These are phyloP conservation scores for Acanthurus tractus DNA, from an alignment of 2,797 vertebrate species.

Conservation along the genomic window DNA sequence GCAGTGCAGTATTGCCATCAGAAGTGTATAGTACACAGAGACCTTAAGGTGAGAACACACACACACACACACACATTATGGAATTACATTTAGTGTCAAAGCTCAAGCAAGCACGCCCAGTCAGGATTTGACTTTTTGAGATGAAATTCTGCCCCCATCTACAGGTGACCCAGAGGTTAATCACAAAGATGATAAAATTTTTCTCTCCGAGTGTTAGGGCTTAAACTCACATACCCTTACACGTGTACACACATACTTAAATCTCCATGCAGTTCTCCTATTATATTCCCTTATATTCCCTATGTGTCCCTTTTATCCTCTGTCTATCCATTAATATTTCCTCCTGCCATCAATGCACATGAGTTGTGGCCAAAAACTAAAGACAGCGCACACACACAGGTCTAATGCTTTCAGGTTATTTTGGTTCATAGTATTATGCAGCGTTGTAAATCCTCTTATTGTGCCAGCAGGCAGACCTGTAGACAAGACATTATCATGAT, in stretches of 20 bases:
- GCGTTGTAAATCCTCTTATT: conserved; percentile 74
- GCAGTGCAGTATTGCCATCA: conserved; percentile 98
- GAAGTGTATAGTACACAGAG: conserved; percentile 96
- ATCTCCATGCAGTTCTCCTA: background rate
- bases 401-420: conserved; percentile 38
- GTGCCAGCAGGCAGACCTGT: conserved; percentile 56
- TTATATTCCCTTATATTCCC: background rate
- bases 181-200: conserved; percentile 47
- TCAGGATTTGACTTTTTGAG: conserved; percentile 39
- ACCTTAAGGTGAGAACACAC: conserved; percentile 91
- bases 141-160: conserved; percentile 45
- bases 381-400: conserved; percentile 7
- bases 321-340: background rate
- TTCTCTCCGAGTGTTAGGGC: background rate
- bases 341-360: background rate
- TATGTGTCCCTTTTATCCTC: background rate
- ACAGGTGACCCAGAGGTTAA: conserved; percentile 43
- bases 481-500: conserved; percentile 70
- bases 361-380: background rate
- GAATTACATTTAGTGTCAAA: conserved; percentile 33
- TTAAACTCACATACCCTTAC: background rate
- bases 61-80: conserved; percentile 28
- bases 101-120: background rate
- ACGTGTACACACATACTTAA: background rate
- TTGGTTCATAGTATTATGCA: conserved; percentile 52